Base-by-base conservation (phyloP, 2,888 invertebrate genomes). In the Thecophora atra region DNA sequence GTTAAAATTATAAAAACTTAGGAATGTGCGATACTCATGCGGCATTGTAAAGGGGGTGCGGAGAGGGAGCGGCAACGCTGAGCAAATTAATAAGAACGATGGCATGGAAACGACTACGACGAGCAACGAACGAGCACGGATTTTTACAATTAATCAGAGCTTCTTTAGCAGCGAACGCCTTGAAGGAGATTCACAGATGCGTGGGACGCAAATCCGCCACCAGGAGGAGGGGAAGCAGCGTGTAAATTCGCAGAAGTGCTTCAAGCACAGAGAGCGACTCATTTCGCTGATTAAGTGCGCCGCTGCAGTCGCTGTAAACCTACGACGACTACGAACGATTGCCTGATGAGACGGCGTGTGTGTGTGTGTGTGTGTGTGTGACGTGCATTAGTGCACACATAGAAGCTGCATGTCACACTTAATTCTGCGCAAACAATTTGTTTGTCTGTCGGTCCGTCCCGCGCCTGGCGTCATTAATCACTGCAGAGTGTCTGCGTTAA, bases 131-230 rank as follows among this genome's bases (percentile, higher is more conserved):
- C 47, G 17, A 47, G 47, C 47, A n/a, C 47, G 47, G 2, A 54
- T 21, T 54, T 13, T 19, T 54, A 54, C 54, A 54, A 54, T 54
- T 54, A 54, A 54, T 54, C 54, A 54, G 54, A 54, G 21, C 21
- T 47, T n/a, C 47, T 47, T 15, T 17, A 47, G 13, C 47, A 47
- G 5, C 47, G 6, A 47, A 47, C 47, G 47, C 47, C 47, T 47
- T 47, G 47, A 5, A 47, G 6, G 17, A 54, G n/a, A n/a, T n/a
- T n/a, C n/a, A n/a, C 1, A 3, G 54, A 19, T 13, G 11, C 5
- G 11, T 54, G 21, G 13, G 17, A 17, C 1, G n/a, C 4, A n/a
- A 11, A 47, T 4, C 17, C 13, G 15, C 4, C 4, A 6, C 17
- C 15, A n/a, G 13, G 47, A 8, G 47, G 47, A 47, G 13, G 8